phyloP scores from a whole-genome alignment of 1,140 invertebrate genomes.

The Monomorium pharaonis region DNA sequence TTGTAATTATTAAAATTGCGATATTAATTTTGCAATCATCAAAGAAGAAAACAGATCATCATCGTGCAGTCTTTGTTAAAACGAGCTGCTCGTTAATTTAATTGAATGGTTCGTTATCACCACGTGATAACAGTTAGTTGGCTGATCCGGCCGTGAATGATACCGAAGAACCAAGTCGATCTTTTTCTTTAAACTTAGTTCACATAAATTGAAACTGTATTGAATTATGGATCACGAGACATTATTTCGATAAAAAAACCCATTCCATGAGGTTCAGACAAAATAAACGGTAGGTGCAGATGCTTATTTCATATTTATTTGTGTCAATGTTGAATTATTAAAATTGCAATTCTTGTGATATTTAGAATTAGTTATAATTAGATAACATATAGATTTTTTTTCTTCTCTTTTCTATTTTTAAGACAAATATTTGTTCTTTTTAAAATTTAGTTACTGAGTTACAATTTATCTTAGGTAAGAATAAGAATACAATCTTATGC shows the following conservation, averaged over 20 bases:
- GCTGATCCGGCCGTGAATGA: neutral
- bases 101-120: constrained; percentile 72
- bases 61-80: constrained; percentile 38
- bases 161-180: neutral
- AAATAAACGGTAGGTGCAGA: constrained; percentile 77
- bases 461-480: neutral
- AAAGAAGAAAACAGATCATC: constrained; percentile 21
- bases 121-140: constrained; percentile 22
- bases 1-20: neutral
- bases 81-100: constrained; percentile 67
- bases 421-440: neutral
- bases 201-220: neutral
- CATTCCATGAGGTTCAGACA: constrained; percentile 39
- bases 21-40: neutral
- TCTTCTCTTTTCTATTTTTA: neutral
- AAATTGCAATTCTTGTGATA: neutral
- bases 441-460: neutral
- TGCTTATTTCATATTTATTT: constrained; percentile 2
- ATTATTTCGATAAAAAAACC: neutral
- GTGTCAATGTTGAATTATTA: neutral
- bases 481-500: neutral
- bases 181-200: neutral
- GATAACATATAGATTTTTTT: neutral
- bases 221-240: constrained; percentile 4
- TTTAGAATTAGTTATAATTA: neutral